phyloP scores from a whole-genome alignment of 2,888 invertebrate species.

The Acheta domesticus region DNA sequence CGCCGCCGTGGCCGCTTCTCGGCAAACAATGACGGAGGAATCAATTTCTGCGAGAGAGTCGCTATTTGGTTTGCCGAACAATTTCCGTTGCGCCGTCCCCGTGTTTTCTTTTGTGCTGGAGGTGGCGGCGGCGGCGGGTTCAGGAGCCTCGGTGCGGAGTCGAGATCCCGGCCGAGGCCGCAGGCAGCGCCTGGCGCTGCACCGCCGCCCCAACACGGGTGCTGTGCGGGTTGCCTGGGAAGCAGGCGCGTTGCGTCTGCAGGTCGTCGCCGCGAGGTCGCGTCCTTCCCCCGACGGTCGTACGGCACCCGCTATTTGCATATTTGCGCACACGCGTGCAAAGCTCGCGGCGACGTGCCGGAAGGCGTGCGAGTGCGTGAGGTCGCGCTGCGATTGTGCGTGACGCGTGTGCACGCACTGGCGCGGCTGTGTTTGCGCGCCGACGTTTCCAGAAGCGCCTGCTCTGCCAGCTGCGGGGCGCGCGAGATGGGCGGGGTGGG shows the following conservation, averaged over 20 bases:
- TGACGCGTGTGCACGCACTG: no score
- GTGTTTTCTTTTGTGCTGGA: not conserved
- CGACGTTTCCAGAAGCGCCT: no score
- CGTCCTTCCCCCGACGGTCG: no score
- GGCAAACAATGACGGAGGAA: not conserved
- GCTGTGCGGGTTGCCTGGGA: not conserved
- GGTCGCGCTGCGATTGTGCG: no score
- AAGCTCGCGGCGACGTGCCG: no score
- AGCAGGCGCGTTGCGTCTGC: not conserved
- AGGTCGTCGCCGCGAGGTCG: not conserved
- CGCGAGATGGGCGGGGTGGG: no score
- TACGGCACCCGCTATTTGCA: no score
- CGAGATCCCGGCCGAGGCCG: not conserved
- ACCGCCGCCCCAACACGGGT: not conserved
- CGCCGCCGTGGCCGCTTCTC: not conserved
- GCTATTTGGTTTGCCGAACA: slow-evolving; percentile 18
- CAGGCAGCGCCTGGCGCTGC: not conserved
- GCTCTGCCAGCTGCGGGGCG: no score
- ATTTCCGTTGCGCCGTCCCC: not conserved
- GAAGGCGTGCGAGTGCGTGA: no score
- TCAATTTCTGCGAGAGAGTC: not conserved
- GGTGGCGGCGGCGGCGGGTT: not conserved
- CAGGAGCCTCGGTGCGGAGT: not conserved
- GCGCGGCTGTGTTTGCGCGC: no score
- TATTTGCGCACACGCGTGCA: no score